Percentiles rank a stretch among this genome's conserved stretches.
Conservation (phyloP, 2,888 invertebrate genomes). For the Leptinotarsa tumamoca region DNA sequence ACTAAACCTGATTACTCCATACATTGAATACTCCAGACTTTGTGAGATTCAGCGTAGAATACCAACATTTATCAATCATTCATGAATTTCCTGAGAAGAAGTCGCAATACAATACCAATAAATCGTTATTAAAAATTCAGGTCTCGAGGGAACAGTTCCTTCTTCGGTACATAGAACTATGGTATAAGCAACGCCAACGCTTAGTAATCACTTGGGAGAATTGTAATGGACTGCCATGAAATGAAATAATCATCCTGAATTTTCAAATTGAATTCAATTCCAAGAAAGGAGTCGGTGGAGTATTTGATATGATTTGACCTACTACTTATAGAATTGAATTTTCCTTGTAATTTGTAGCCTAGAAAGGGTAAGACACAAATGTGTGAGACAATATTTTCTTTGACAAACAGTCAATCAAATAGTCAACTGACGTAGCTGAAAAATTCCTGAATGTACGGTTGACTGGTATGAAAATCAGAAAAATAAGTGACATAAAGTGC, state of each 20-base stretch:
- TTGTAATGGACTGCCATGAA: background rate
- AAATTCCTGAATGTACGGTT: no score
- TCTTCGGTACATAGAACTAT: background rate
- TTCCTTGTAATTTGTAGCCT: no score
- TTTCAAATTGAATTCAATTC: background rate
- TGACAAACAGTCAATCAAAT: no score
- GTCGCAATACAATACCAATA: slow-evolving; percentile 7
- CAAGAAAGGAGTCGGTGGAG: background rate
- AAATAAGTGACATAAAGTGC: no score
- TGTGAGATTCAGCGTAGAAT: background rate
- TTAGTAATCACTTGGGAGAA: background rate
- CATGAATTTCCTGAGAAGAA: background rate
- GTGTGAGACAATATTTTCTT: no score
- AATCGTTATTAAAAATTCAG: slow-evolving; percentile 17
- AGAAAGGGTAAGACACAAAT: no score
- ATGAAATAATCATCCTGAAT: background rate
- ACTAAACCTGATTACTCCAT: no score
- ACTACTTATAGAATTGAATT: no score
- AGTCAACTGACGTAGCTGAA: no score
- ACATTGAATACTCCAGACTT: no score
- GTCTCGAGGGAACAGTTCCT: background rate
- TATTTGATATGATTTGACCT: background rate
- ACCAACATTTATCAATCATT: background rate
- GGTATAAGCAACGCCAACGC: background rate
- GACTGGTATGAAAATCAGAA: no score